Conservation (phyloP, 2,888 invertebrate species). For the Drosophila gaucha region DNA sequence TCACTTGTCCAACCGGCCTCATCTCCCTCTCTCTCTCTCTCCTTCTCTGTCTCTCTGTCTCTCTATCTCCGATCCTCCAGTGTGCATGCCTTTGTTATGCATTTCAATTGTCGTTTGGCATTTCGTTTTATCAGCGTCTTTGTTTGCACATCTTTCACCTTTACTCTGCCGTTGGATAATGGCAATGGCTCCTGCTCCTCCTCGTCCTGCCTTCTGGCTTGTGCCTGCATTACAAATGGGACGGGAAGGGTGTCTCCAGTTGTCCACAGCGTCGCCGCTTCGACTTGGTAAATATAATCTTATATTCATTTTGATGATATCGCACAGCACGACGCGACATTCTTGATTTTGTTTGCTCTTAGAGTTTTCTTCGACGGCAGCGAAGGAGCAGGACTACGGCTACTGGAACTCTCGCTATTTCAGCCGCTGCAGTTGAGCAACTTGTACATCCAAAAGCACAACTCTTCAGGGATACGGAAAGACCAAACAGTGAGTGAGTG, state of each 20-base stretch:
- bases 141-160: constrained; percentile 74
- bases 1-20: constrained; percentile 48
- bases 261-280: not conserved
- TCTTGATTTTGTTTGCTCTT: constrained; percentile 64
- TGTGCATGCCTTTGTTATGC: constrained; percentile 67
- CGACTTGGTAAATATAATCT: constrained; percentile 70
- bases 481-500: constrained; percentile 1
- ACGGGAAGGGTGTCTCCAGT: no score
- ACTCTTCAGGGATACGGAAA: constrained; percentile 46
- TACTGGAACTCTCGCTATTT: constrained; percentile 39
- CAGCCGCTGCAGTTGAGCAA: constrained; percentile 57
- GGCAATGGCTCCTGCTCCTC: constrained; percentile 27
- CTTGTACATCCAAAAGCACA: constrained; percentile 70
- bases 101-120: constrained; percentile 78
- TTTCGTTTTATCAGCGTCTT: constrained; percentile 75
- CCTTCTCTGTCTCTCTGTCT: not conserved
- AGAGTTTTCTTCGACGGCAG: constrained; percentile 32
- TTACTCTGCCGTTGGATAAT: constrained; percentile 40
- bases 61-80: constrained; percentile 19
- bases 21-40: not conserved
- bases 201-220: not conserved
- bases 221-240: not conserved
- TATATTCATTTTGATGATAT: constrained; percentile 78
- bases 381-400: constrained; percentile 8
- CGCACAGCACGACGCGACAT: constrained; percentile 49